These are phyloP conservation scores for Tokudaia muenninki DNA, from an alignment of 2,797 vertebrate species.

Conservation along the genomic window DNA sequence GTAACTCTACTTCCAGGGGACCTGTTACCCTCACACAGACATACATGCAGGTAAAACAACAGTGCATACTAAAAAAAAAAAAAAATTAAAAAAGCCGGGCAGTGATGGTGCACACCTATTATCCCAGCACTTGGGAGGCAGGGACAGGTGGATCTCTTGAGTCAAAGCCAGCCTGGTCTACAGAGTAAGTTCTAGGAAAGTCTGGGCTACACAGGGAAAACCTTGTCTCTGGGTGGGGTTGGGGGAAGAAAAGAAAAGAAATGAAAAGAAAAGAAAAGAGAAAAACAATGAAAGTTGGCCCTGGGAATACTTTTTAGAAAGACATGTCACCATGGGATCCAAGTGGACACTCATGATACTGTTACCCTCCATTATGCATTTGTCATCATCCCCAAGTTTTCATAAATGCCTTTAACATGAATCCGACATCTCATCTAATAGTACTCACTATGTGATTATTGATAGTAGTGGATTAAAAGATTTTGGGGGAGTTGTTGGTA, in stretches of 20 bases:
- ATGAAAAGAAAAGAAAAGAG: too few relatives aligned
- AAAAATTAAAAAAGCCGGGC: neutral
- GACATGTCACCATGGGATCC: neutral
- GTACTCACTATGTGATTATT: neutral
- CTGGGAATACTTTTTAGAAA: neutral
- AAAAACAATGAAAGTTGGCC: neutral
- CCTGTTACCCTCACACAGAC: neutral
- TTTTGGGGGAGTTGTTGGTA: neutral
- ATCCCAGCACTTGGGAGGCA: neutral
- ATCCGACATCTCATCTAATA: neutral
- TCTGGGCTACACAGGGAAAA: neutral
- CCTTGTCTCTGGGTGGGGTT: neutral
- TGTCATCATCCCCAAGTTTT: neutral
- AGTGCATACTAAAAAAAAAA: neutral
- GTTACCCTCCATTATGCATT: neutral
- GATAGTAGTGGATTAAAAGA: neutral
- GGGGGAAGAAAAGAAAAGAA: neutral
- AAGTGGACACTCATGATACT: neutral
- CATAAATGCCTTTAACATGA: neutral
- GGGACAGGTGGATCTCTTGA: neutral
- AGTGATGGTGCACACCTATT: neutral
- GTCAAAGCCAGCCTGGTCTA: neutral
- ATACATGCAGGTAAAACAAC: neutral
- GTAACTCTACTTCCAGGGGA: neutral
- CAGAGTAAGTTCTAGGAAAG: neutral